Conservation (phyloP, 1,140 invertebrate species). For the Conus ventricosus region DNA sequence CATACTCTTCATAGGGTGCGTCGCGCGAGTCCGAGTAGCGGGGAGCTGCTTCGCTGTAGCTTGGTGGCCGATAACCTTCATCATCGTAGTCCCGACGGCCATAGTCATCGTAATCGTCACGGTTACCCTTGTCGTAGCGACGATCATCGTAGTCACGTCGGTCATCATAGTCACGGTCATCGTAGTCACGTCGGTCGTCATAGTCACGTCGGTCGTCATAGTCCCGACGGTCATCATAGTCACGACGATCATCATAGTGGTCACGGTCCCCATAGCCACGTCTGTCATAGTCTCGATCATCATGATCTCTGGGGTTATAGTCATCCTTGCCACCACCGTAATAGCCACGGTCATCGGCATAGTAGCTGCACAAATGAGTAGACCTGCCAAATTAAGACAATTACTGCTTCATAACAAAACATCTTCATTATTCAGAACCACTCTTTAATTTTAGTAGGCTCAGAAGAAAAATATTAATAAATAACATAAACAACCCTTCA, state of each 20-base stretch:
- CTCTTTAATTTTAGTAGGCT: too few relatives aligned
- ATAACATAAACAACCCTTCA: too few relatives aligned
- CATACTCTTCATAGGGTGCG: conserved; percentile 28
- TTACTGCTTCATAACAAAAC: too few relatives aligned
- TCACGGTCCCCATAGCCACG: neutral
- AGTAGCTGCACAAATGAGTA: too few relatives aligned
- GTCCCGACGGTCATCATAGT: conserved; percentile 23
- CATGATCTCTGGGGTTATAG: neutral
- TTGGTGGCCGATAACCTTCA: conserved; percentile 14
- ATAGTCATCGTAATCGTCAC: conserved; percentile 40
- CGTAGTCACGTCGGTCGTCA: conserved; percentile 34
- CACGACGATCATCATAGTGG: neutral
- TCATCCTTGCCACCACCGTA: neutral
- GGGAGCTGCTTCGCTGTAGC: neutral
- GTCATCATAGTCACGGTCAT: conserved; percentile 40
- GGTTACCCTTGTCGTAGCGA: conserved; percentile 37
- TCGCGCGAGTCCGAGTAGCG: conserved; percentile 3
- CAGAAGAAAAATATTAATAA: too few relatives aligned
- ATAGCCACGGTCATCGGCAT: neutral
- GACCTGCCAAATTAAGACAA: too few relatives aligned
- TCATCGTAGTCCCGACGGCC: conserved; percentile 28
- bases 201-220: conserved; percentile 43
- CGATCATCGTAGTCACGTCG: conserved; percentile 32
- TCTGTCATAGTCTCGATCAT: neutral
- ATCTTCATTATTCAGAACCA: too few relatives aligned